Evolutionary conservation across 2,797 vertebrate species (phyloP), one percentile per base, ranked within the genome.

Genomic region (Microctenopoma lineatum): DNA sequence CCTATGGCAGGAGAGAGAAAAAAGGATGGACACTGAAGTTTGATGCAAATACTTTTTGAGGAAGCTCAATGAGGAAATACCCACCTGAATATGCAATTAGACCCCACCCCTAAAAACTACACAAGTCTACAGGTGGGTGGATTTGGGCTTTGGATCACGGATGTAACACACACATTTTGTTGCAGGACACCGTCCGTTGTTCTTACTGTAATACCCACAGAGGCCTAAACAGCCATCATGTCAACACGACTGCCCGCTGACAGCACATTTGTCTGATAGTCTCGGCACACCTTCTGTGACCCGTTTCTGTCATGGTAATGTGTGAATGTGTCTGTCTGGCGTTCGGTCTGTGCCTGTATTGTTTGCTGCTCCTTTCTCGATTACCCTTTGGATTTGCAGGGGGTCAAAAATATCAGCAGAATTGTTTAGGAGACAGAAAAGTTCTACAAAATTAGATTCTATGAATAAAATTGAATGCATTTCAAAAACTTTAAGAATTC

Each of bases 251-350:
- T 64, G 66, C 50, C 73, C 47, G 38, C 64, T 73, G 81, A 75
- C 77, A 44, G 55, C 59, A 58, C 63, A 72, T 72, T 72, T 66
- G 77, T 74, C 77, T 77, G 63, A 77, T 76, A 44, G 75, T 81
- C 57, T 83, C 80, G 75, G 69, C 78, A 83, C 87, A 89, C 77
- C 83, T 75, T 80, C 64, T 15, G 6, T 83, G 77, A 79, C 84
- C 81, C 10, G 47, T 61, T 83, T 82, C 83, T 90, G 81, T 85
- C 79, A 83, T 25, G 61, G 67, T 73, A 79, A 77, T 70, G 70
- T 85, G 83, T 59, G 71, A 77, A 53, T 44, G 59, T 55, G 59
- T 73, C 62, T 59, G 61, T 55, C 64, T 70, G 61, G 29, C 11
- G 64, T 39, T 44, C 32, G 63, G 27, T 61, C 47, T 64, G 32